Conservation (phyloP, 2,113 vertebrate genomes). For the Poeciliopsis turrubarensis region DNA sequence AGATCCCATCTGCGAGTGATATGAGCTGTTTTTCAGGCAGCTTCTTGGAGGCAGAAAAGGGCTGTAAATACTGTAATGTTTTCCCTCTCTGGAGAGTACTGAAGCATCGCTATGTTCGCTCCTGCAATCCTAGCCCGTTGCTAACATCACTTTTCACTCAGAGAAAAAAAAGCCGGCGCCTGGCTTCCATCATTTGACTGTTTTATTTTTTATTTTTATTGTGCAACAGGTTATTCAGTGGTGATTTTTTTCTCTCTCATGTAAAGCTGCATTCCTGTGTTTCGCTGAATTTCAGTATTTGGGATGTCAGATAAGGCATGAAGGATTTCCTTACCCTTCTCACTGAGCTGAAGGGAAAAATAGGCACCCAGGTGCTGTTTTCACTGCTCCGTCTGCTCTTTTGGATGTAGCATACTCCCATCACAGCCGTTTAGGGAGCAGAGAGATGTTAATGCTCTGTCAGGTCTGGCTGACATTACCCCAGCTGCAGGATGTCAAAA, state of each 20-base stretch:
- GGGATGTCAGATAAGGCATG: slow-evolving; percentile 30
- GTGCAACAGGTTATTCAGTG: slow-evolving; percentile 47
- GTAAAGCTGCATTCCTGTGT: slow-evolving; percentile 46
- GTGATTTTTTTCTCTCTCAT: slow-evolving; percentile 31
- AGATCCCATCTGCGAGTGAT: slow-evolving; percentile 48
- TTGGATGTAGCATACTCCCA: slow-evolving; percentile 43
- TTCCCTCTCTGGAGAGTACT: slow-evolving; percentile 56
- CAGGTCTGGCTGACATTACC: slow-evolving; percentile 67
- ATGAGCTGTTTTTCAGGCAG: slow-evolving; percentile 56
- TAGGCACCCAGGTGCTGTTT: slow-evolving; percentile 50
- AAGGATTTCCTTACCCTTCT: slow-evolving; percentile 42
- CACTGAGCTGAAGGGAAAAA: slow-evolving; percentile 45
- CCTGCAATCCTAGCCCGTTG: slow-evolving; percentile 59
- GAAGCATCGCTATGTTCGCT: slow-evolving; percentile 61
- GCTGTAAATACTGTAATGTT: slow-evolving; percentile 67
- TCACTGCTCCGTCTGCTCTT: slow-evolving; percentile 51
- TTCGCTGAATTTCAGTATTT: slow-evolving; percentile 40
- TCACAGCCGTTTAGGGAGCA: slow-evolving; percentile 42
- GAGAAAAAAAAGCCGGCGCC: background rate
- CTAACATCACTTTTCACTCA: slow-evolving; percentile 59
- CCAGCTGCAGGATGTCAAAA: slow-evolving; percentile 55
- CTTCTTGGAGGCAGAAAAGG: slow-evolving; percentile 48
- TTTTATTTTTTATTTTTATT: slow-evolving; percentile 41
- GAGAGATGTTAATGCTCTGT: slow-evolving; percentile 68
- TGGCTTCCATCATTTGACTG: slow-evolving; percentile 26